Base-by-base conservation (phyloP, 2,113 vertebrate genomes). In the Crotalus helleri region DNA sequence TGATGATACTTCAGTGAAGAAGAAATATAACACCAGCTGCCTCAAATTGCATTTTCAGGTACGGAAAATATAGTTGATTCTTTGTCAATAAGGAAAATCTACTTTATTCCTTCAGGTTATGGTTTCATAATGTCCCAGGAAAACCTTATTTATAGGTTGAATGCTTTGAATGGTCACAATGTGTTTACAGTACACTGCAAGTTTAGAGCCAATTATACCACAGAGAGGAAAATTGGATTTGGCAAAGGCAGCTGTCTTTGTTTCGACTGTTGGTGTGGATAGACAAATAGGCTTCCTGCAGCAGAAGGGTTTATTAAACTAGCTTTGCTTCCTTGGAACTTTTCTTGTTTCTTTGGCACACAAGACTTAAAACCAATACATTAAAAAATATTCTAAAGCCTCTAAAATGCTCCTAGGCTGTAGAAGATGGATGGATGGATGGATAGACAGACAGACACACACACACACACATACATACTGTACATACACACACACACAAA, bases 71-170 rank as follows among this genome's bases (percentile, higher is more conserved):
- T 91, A 94, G 39, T 23, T 12, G 53, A 91, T 90, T 51, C 29
- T 5, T 90, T 85, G n/a, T 69, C 90, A 89, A 87, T 91, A 89
- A 95, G 86, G 94, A 1, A 92, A 51, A 93, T 59, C 29, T 93
- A 89, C 87, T 59, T 90, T 46, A 85, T 93, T 12, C 49, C 44
- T 92, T 87, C 74, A 4, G 57, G 39, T 87, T 57, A 88, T 44
- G 54, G 13, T 26, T 29, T 91, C 58, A 81, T 23, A 24, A 57
- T 91, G 93, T 93, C 57, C 57, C 59, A 88, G 21, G 92, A 85
- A 91, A 33, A 23, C 69, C 88, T 86, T 87, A 91, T 53, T 92
- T 90, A 90, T 64, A 90, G 33, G 64, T 58, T 58, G 87, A 87
- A 90, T 44, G 24, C 88, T 92, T 92, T 86, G 59, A 92, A 92